Evolutionary conservation across 2,888 invertebrate genomes (phyloP).

Genomic region (Ophion costatus): DNA sequence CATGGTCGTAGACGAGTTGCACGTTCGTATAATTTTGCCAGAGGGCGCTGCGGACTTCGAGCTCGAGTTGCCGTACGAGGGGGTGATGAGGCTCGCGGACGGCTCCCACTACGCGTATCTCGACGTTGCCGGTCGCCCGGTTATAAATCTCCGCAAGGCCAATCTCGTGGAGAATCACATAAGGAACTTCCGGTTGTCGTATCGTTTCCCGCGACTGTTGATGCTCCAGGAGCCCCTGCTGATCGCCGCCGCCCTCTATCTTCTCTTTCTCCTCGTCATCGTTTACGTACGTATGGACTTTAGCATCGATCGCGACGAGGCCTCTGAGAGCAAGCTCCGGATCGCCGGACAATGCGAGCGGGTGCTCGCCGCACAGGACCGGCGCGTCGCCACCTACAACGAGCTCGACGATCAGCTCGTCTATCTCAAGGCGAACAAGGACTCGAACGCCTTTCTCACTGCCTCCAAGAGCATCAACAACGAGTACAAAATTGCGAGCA

Average conservation of each 20-base stretch:
- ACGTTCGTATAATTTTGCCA: conserved; percentile 95
- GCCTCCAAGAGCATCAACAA: conserved; percentile 86
- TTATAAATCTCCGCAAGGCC: conserved; percentile 91
- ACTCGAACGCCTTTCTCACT: conserved; percentile 83
- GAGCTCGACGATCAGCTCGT: conserved; percentile 86
- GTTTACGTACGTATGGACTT: conserved; percentile 98
- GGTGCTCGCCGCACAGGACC: conserved; percentile 86
- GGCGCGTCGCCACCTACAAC: conserved; percentile 86
- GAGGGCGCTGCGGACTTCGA: conserved; percentile 95
- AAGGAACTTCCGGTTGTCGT: conserved; percentile 95
- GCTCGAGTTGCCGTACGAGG: conserved; percentile 92
- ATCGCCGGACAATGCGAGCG: conserved; percentile 85
- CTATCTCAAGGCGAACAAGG: conserved; percentile 87
- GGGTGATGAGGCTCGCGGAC: conserved; percentile 89
- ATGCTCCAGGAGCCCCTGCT: conserved; percentile 97
- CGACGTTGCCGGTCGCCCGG: conserved; percentile 96
- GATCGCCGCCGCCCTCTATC: conserved; percentile 93
- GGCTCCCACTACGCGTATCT: conserved; percentile 95
- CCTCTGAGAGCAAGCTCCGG: conserved; percentile 83
- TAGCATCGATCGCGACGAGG: conserved; percentile 91
- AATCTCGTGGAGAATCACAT: conserved; percentile 98
- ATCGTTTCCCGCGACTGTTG: conserved; percentile 92
- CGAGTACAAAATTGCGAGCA: conserved; percentile 86
- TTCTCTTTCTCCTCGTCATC: conserved; percentile 95
- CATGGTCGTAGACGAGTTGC: conserved; percentile 95